A percentile compares a stretch with the other conserved stretches of the same genome.
Evolutionary conservation across 2,113 vertebrate genomes (phyloP).

Genomic region (Pygoscelis adeliae): DNA sequence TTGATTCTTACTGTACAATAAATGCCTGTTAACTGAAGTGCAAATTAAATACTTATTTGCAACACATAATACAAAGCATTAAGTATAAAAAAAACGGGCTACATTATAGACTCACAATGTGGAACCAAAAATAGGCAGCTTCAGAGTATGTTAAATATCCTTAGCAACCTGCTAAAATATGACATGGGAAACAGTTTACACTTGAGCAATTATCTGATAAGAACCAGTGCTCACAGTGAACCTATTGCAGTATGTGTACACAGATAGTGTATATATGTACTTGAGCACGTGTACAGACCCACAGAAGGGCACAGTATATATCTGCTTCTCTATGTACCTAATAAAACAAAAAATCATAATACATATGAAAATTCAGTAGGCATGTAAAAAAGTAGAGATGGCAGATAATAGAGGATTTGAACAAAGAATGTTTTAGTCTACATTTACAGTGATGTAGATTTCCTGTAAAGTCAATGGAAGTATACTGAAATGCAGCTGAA

Average conservation of each 20-base stretch:
- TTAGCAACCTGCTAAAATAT: constrained; percentile 51
- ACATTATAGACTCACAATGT: background rate
- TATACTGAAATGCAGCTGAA: background rate
- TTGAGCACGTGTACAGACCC: background rate
- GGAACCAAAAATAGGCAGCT: constrained; percentile 1
- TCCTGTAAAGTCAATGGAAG: background rate
- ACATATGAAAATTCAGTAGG: background rate
- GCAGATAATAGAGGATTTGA: background rate
- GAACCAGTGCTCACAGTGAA: background rate
- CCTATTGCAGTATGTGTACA: background rate
- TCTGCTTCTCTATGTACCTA: background rate
- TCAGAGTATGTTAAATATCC: constrained; percentile 37
- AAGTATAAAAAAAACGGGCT: background rate
- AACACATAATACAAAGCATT: constrained; percentile 8
- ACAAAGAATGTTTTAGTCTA: background rate
- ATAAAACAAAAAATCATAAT: background rate
- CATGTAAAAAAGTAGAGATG: background rate
- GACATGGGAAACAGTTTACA: constrained; percentile 33
- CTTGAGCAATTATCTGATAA: constrained; percentile 66
- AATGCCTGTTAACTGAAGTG: constrained; percentile 40
- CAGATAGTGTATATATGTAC: background rate
- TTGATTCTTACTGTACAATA: constrained; percentile 54
- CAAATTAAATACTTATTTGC: constrained; percentile 62
- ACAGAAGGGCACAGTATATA: background rate
- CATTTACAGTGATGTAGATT: background rate